phyloP scores from a whole-genome alignment of 2,113 vertebrate genomes.

The Orthonyx spaldingii region DNA sequence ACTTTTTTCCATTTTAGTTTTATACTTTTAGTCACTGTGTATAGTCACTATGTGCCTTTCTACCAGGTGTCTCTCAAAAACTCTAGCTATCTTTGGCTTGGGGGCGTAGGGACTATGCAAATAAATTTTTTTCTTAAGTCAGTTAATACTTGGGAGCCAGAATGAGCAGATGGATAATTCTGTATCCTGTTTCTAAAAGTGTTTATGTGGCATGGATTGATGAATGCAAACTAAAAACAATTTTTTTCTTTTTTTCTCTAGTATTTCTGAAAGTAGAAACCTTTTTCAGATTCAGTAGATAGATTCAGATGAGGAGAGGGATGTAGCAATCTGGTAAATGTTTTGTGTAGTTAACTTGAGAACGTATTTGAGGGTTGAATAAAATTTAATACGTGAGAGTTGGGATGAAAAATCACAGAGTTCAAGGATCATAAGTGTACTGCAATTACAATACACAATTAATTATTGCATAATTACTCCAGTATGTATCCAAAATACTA shows the following conservation, averaged over 20 bases:
- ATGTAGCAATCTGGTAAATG: background rate
- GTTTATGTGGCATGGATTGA: background rate
- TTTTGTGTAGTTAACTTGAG: background rate
- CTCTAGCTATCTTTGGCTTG: background rate
- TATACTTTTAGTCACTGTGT: background rate
- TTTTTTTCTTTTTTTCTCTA: background rate
- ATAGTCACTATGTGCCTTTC: background rate
- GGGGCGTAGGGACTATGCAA: background rate
- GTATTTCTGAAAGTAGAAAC: background rate
- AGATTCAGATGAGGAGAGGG: background rate
- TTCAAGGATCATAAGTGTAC: background rate
- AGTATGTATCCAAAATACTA: background rate
- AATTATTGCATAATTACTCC: background rate
- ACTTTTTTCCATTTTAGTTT: background rate
- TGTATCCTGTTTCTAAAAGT: background rate
- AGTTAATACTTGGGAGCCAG: background rate
- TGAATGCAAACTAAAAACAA: background rate
- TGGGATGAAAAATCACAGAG: background rate
- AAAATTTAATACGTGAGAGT: background rate
- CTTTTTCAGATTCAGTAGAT: no score
- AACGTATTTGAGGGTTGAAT: background rate
- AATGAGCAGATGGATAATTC: background rate
- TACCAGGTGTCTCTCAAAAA: background rate
- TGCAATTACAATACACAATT: background rate
- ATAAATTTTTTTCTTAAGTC: background rate